A percentile compares a stretch with the other conserved stretches of the same genome.
phyloP scores from a whole-genome alignment of 2,888 invertebrate genomes.

The Microchrysa polita region DNA sequence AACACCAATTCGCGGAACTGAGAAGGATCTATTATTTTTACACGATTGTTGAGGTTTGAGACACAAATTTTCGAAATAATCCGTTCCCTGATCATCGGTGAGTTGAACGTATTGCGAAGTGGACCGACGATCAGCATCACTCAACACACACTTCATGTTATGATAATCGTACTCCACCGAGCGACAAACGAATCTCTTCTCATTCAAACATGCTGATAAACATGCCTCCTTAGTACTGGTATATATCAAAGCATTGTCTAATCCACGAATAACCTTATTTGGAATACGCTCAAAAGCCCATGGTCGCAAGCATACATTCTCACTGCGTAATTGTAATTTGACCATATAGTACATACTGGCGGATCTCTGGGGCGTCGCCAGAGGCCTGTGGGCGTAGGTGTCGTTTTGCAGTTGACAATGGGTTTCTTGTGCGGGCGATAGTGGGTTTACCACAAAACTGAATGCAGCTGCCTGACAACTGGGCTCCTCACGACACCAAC shows the following conservation, averaged over 20 bases:
- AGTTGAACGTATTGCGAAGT: constrained; percentile 90
- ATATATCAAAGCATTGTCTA: constrained; percentile 92
- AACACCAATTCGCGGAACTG: constrained; percentile 85
- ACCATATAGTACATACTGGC: constrained; percentile 96
- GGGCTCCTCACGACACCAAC: constrained; percentile 92
- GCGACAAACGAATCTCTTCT: constrained; percentile 91
- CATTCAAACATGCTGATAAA: constrained; percentile 90
- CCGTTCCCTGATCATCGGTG: constrained; percentile 80
- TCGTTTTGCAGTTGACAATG: constrained; percentile 92
- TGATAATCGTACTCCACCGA: constrained; percentile 95
- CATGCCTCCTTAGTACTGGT: constrained; percentile 95
- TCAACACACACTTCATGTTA: constrained; percentile 89
- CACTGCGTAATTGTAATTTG: constrained; percentile 84
- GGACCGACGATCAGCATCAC: constrained; percentile 88
- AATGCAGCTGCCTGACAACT: constrained; percentile 94
- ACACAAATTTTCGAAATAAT: constrained; percentile 92
- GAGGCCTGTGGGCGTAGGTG: constrained; percentile 89
- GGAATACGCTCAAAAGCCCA: constrained; percentile 95
- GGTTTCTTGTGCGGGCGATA: constrained; percentile 92
- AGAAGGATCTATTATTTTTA: constrained; percentile 82
- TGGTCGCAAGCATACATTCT: constrained; percentile 89
- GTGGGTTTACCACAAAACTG: constrained; percentile 91
- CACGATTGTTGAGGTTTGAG: constrained; percentile 89
- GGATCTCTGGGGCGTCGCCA: constrained; percentile 82
- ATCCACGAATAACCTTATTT: constrained; percentile 88